Percentiles rank a stretch among this genome's conserved stretches.
These are phyloP conservation scores for Tribolium castaneum DNA, from an alignment of 1,140 invertebrate genomes.

Conservation along the genomic window DNA sequence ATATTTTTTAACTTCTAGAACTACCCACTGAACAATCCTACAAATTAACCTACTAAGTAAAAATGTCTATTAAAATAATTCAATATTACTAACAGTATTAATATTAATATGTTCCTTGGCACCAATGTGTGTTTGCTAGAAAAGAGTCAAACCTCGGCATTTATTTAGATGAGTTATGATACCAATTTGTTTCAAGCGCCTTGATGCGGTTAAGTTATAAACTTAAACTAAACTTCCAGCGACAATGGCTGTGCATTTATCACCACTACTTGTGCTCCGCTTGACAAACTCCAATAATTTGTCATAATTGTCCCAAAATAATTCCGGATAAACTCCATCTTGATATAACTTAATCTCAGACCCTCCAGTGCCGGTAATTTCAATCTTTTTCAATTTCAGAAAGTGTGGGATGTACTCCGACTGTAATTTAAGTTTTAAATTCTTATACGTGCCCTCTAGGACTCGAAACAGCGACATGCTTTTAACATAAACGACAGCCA, in stretches of 20 bases:
- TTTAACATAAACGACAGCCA: not conserved
- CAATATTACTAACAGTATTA: no score
- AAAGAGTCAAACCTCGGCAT: not conserved
- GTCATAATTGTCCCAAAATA: slow-evolving; percentile 21
- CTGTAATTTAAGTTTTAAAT: not conserved
- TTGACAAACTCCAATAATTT: slow-evolving; percentile 6
- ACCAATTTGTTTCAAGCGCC: not conserved
- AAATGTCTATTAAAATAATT: no score
- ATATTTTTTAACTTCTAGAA: no score
- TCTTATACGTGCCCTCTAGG: not conserved
- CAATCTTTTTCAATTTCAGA: slow-evolving; percentile 19
- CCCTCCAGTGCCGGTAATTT: not conserved
- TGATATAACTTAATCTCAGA: not conserved
- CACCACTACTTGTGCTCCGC: not conserved
- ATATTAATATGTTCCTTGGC: no score
- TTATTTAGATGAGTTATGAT: slow-evolving; percentile 3
- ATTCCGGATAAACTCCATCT: not conserved
- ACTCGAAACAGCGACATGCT: not conserved
- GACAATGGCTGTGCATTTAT: slow-evolving; percentile 13
- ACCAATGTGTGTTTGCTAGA: not conserved
- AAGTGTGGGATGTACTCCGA: not conserved
- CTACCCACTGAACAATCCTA: no score
- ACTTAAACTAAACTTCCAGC: slow-evolving; percentile 10
- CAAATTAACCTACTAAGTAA: no score
- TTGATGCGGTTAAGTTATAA: slow-evolving; percentile 25